phyloP scores from a whole-genome alignment of 2,797 vertebrate species.

The Thamnophis elegans region DNA sequence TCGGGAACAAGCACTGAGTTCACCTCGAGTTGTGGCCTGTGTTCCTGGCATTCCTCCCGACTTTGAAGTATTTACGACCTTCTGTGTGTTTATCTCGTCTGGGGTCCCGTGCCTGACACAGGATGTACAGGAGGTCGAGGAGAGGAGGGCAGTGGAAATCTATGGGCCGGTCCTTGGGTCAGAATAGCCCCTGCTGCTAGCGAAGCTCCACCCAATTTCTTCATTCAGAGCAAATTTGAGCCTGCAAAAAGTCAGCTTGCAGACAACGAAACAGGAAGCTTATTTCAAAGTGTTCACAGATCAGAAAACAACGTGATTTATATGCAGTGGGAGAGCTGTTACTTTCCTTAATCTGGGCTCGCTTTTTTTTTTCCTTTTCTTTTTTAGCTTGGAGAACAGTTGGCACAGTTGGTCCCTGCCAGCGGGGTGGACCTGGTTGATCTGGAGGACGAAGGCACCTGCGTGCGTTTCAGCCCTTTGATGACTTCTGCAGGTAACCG shows the following conservation, averaged over 20 bases:
- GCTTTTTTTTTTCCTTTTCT: neutral
- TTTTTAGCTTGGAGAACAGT: constrained; percentile 84
- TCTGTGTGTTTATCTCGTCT: too few relatives aligned
- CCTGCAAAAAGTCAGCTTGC: neutral
- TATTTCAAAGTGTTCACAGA: neutral
- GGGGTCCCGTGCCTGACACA: too few relatives aligned
- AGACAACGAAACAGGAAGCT: neutral
- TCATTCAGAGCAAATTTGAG: neutral
- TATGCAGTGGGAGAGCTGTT: too few relatives aligned
- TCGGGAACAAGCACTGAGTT: too few relatives aligned
- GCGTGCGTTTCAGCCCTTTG: constrained; percentile 91
- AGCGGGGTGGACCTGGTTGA: constrained; percentile 89
- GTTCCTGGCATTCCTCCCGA: too few relatives aligned
- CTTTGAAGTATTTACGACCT: too few relatives aligned
- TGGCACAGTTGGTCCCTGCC: constrained; percentile 81
- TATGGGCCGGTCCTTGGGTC: too few relatives aligned
- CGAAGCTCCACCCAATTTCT: too few relatives aligned
- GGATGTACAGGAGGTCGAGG: too few relatives aligned
- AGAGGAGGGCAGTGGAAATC: too few relatives aligned
- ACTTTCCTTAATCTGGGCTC: neutral
- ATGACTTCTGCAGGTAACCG: constrained; percentile 88
- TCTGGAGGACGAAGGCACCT: constrained; percentile 87
- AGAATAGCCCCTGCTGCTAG: too few relatives aligned
- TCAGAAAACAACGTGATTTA: neutral
- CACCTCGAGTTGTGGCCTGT: too few relatives aligned